These are phyloP conservation scores for Ochropacha duplaris DNA, from an alignment of 2,888 invertebrate genomes.

Conservation along the genomic window DNA sequence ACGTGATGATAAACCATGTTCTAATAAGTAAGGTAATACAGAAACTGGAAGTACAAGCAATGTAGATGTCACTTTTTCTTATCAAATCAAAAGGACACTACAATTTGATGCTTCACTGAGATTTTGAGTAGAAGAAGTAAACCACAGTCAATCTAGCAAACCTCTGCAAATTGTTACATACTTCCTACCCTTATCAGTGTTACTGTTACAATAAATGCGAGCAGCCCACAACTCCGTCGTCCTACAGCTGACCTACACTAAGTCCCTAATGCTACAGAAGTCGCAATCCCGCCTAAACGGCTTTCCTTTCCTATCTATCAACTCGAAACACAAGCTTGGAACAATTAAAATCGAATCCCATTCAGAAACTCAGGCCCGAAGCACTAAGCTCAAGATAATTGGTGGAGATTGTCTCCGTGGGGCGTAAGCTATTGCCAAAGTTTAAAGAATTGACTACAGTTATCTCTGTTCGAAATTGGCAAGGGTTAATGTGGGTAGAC, in stretches of 20 bases:
- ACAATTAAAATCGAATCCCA: conserved; percentile 56
- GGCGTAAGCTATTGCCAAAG: conserved; percentile 57
- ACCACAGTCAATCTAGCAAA: background rate
- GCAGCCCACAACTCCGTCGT: background rate
- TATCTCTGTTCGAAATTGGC: conserved; percentile 64
- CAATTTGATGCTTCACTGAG: background rate
- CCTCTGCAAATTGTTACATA: background rate
- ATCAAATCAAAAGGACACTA: background rate
- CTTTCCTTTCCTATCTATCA: conserved; percentile 39
- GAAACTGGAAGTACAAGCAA: no score
- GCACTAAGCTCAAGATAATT: conserved; percentile 73
- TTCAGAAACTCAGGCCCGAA: conserved; percentile 39
- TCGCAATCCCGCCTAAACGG: conserved; percentile 4
- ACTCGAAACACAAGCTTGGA: conserved; percentile 29
- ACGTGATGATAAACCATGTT: background rate
- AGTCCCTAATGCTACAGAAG: conserved; percentile 3
- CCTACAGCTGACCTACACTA: conserved; percentile 1
- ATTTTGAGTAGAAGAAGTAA: background rate
- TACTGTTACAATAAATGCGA: background rate
- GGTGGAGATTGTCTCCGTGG: conserved; percentile 63
- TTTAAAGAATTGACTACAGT: conserved; percentile 75
- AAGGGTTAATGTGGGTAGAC: conserved; percentile 71
- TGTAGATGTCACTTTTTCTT: background rate
- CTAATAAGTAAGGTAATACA: background rate
- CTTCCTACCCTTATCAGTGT: background rate